A percentile compares a stretch with the other conserved stretches of the same genome.
phyloP scores from a whole-genome alignment of 2,888 invertebrate species.

The Papilio protenor region DNA sequence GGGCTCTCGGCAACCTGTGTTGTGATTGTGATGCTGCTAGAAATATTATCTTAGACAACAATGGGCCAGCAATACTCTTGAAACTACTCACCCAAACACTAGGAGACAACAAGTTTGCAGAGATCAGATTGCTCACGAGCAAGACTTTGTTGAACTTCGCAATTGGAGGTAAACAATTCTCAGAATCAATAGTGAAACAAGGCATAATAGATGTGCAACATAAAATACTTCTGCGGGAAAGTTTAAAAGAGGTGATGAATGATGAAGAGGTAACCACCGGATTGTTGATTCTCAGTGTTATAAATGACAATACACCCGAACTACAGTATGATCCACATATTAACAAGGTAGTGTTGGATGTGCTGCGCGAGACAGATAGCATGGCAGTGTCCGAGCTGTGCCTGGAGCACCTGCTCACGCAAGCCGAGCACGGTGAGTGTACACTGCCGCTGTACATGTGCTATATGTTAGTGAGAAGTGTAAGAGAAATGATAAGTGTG shows the following conservation, averaged over 20 bases:
- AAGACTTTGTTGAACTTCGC: constrained; percentile 92
- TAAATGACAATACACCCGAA: constrained; percentile 86
- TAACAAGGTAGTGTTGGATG: constrained; percentile 85
- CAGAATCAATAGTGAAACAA: constrained; percentile 84
- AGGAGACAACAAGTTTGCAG: constrained; percentile 63
- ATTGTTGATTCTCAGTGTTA: constrained; percentile 85
- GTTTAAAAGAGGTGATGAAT: constrained; percentile 79
- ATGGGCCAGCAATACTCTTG: constrained; percentile 80
- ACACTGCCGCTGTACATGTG: too few species aligned
- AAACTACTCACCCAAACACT: constrained; percentile 68
- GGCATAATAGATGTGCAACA: constrained; percentile 82
- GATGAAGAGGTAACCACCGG: constrained; percentile 84
- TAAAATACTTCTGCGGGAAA: constrained; percentile 78
- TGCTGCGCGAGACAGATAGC: constrained; percentile 86
- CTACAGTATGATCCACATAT: constrained; percentile 82
- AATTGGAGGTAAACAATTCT: constrained; percentile 88
- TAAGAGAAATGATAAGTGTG: constrained; percentile 5
- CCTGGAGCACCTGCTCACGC: constrained; percentile 89
- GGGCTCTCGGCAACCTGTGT: constrained; percentile 95
- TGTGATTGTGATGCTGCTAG: constrained; percentile 92
- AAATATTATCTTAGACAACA: constrained; percentile 73
- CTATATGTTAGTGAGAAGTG: too few species aligned
- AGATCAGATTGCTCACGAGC: constrained; percentile 86
- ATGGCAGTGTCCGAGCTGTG: constrained; percentile 90
- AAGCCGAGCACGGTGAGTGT: constrained; percentile 89